Conservation (phyloP, 1,140 invertebrate species). For the Zophobas morio region DNA sequence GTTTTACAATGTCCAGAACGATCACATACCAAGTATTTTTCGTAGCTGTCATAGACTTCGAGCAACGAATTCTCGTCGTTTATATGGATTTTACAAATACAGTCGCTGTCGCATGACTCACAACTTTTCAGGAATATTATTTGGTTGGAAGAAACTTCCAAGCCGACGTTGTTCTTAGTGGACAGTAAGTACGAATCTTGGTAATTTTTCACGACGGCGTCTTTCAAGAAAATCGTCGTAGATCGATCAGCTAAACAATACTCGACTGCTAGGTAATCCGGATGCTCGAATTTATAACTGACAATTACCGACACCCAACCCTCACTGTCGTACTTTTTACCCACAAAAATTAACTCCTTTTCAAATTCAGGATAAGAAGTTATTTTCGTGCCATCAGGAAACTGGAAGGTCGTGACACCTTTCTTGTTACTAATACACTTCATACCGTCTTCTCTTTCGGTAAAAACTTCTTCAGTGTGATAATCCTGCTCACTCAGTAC, state of each 20-base stretch:
- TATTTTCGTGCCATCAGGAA: constrained; percentile 23
- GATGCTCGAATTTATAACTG: constrained; percentile 21
- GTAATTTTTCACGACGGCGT: constrained; percentile 2
- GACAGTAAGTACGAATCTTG: neutral
- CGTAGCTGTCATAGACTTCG: constrained; percentile 22
- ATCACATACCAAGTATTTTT: constrained; percentile 16
- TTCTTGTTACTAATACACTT: constrained; percentile 44
- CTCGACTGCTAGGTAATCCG: neutral
- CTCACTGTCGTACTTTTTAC: constrained; percentile 1
- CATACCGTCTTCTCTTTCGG: constrained; percentile 56
- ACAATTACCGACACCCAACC: constrained; percentile 12
- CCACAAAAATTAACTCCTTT: constrained; percentile 1
- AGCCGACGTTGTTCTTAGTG: neutral
- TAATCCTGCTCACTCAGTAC: constrained; percentile 53
- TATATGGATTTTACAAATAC: constrained; percentile 15
- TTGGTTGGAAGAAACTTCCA: neutral
- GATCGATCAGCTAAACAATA: neutral
- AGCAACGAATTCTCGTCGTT: neutral
- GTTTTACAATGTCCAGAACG: neutral
- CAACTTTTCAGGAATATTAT: constrained; percentile 14
- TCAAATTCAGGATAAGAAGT: constrained; percentile 8
- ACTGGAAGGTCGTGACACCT: constrained; percentile 43
- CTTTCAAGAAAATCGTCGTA: constrained; percentile 13
- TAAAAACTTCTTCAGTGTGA: constrained; percentile 50
- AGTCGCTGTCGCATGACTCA: neutral